These are phyloP conservation scores for Drosophila kanapiae DNA, from an alignment of 1,140 invertebrate species.

Conservation along the genomic window DNA sequence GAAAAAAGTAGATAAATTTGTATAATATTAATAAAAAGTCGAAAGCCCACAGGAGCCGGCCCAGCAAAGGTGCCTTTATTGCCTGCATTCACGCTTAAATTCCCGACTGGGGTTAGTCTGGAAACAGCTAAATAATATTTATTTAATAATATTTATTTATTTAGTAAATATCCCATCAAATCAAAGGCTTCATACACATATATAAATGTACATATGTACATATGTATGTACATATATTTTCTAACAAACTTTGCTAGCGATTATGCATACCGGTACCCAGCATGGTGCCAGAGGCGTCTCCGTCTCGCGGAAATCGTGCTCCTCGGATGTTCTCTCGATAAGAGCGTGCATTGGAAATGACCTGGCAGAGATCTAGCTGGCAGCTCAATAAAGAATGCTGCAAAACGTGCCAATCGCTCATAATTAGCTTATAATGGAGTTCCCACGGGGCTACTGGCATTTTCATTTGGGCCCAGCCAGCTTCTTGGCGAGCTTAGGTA, in stretches of 20 bases:
- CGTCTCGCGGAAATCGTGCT: constrained; percentile 50
- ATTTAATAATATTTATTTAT: too few relatives aligned
- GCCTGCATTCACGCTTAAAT: too few relatives aligned
- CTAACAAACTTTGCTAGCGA: background rate
- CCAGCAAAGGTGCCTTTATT: too few relatives aligned
- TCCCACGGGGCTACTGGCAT: constrained; percentile 72
- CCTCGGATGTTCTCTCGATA: constrained; percentile 64
- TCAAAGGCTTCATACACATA: background rate
- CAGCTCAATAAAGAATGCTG: constrained; percentile 73
- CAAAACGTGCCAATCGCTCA: constrained; percentile 55
- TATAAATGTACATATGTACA: too few relatives aligned
- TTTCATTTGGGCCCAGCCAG: constrained; percentile 44
- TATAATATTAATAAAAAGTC: too few relatives aligned
- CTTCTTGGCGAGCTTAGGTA: constrained; percentile 26
- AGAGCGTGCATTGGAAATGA: constrained; percentile 42
- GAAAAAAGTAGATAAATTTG: too few relatives aligned
- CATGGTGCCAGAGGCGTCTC: background rate
- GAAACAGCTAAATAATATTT: too few relatives aligned
- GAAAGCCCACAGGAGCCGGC: too few relatives aligned
- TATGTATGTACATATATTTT: constrained; percentile 5
- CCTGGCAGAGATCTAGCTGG: constrained; percentile 50
- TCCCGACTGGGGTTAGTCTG: too few relatives aligned
- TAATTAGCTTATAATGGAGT: constrained; percentile 47
- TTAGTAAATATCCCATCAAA: too few relatives aligned
- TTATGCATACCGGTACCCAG: constrained; percentile 18